Evolutionary conservation across 2,113 vertebrate species (phyloP).

Genomic region (Todiramphus chloris): DNA sequence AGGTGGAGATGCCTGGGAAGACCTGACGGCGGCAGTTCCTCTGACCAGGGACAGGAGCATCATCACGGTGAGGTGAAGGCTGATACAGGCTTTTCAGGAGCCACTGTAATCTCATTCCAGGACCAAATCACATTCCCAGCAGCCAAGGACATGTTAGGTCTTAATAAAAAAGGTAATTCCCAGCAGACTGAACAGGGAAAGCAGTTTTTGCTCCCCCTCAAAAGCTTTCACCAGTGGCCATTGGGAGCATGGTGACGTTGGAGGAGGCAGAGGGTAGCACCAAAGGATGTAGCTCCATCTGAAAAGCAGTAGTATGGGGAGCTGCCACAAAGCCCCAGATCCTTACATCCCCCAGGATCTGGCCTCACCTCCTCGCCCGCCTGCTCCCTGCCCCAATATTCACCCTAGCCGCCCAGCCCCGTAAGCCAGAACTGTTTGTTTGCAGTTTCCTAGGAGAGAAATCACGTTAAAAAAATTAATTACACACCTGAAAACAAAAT

Average conservation of each 20-base stretch:
- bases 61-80: neutral
- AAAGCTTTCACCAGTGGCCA: neutral
- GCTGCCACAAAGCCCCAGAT: neutral
- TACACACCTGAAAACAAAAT: conserved; percentile 75
- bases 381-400: neutral
- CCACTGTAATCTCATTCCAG: conserved; percentile 37
- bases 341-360: neutral
- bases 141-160: conserved; percentile 45
- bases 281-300: neutral
- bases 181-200: conserved; percentile 44
- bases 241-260: neutral
- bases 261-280: neutral
- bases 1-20: neutral
- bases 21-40: neutral
- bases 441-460: conserved; percentile 70
- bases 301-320: neutral
- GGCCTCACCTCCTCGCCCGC: neutral
- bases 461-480: conserved; percentile 73
- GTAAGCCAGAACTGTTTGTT: conserved; percentile 58
- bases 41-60: neutral
- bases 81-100: neutral
- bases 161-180: conserved; percentile 68
- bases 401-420: neutral
- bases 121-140: conserved; percentile 56
- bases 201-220: neutral